Conservation (phyloP, 1,140 invertebrate species). For the Pararge aegeria region DNA sequence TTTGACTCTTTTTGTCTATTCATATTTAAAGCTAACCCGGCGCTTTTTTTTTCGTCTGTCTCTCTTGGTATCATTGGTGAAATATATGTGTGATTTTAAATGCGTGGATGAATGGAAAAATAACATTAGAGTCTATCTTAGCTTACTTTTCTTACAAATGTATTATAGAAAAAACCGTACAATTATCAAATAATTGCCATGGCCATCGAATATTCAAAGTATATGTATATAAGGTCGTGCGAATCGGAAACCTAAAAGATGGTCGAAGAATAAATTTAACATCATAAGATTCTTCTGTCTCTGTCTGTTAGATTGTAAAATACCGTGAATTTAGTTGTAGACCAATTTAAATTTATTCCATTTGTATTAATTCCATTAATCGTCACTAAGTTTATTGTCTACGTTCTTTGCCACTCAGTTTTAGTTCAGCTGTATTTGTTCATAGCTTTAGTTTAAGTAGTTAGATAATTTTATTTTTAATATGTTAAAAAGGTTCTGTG, state of each 20-base stretch:
- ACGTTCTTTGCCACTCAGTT: too few relatives aligned
- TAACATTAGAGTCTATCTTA: too few relatives aligned
- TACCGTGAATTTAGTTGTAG: not conserved
- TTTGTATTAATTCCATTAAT: too few relatives aligned
- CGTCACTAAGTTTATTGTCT: not conserved
- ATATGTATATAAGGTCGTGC: constrained; percentile 1
- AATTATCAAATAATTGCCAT: not conserved
- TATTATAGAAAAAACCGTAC: too few relatives aligned
- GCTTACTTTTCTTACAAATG: too few relatives aligned
- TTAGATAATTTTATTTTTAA: too few relatives aligned
- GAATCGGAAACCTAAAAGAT: constrained; percentile 15
- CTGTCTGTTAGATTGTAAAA: constrained; percentile 1
- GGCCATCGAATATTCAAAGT: not conserved
- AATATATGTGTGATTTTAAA: not conserved
- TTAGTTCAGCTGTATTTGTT: too few relatives aligned
- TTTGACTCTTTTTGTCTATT: constrained; percentile 3
- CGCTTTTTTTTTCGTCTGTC: not conserved
- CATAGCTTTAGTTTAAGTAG: too few relatives aligned
- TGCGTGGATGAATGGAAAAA: too few relatives aligned
- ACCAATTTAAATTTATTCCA: constrained; percentile 18
- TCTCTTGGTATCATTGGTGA: not conserved
- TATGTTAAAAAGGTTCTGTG: too few relatives aligned
- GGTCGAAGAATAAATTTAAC: constrained; percentile 3
- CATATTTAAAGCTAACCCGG: constrained; percentile 2
- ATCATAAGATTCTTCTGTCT: constrained; percentile 6